phyloP scores from a whole-genome alignment of 2,797 vertebrate species.

The Graptemys geographica region DNA sequence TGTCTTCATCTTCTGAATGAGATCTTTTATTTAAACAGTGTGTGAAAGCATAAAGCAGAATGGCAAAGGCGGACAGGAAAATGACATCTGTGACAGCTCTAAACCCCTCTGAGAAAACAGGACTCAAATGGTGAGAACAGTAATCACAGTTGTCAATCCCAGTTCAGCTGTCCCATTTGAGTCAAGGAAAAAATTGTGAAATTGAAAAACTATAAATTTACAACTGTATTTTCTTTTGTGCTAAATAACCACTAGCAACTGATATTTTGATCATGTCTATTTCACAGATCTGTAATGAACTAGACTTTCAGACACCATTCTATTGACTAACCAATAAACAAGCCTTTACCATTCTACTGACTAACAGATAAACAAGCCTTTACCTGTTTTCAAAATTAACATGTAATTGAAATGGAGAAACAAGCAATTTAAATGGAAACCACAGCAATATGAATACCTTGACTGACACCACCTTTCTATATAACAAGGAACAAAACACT shows the following conservation, averaged over 20 bases:
- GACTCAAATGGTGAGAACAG: background rate
- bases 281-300: background rate
- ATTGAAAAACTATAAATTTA: background rate
- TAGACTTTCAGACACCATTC: background rate
- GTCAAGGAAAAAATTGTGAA: background rate
- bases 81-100: slow-evolving; percentile 21
- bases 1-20: background rate
- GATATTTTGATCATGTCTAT: background rate
- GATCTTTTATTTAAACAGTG: slow-evolving; percentile 55
- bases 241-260: slow-evolving; percentile 15
- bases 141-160: background rate
- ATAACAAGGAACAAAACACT: background rate
- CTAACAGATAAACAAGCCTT: background rate
- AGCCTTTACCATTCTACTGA: background rate
- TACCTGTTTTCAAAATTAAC: slow-evolving; percentile 9
- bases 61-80: slow-evolving; percentile 18
- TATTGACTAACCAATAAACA: background rate
- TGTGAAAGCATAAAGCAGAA: slow-evolving; percentile 20
- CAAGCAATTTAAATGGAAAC: background rate
- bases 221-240: background rate
- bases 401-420: background rate
- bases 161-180: background rate
- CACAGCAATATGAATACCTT: background rate
- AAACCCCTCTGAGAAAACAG: background rate
- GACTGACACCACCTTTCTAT: background rate